Base-by-base conservation (phyloP, 2,888 invertebrate genomes). In the Odontocerum albicorne region DNA sequence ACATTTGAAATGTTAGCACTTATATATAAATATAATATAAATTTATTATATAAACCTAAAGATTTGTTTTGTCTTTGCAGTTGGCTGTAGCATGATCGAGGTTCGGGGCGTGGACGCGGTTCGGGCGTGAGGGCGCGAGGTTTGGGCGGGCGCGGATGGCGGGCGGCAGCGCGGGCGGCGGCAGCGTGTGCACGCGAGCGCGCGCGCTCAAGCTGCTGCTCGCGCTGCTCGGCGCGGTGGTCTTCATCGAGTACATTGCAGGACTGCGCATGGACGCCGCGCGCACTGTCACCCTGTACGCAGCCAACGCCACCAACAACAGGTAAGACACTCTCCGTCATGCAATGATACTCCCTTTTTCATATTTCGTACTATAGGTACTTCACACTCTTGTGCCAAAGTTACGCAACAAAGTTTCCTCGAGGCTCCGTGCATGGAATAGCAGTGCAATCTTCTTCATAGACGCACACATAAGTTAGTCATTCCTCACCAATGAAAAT, bases 181-280 rank as follows among this genome's bases (percentile, higher is more conserved):
- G 42, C 13, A 33, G 46, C 16, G 42, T 33, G 40, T 60, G 56
- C 42, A 45, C 56, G 22, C 54, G 49, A 21, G 49, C 57, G 16
- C 56, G 53, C 31, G 6, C 50, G 21, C 40, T 60, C 43, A 60
- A 60, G 49, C 33, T 57, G 46, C 49, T 60, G 16, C 43, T 60
- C 32, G 40, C 31, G 10, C 22, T 57, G 35, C 38, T 57, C 49
- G 51, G 27, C 2, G 38, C 47, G 15, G 50, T 57, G 17, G 43
- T 60, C 16, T 52, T 54, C 40, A 31, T 40, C 19, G 54, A 60
- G 31, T 60, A 60, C 54, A 38, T 57, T 8, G 31, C 46, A 15
- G 55, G 54, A 10, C 46, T 56, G 20, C 51, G 51, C 21, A 45
- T 46, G 56, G 47, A 57, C 15, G 42, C 21, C 8, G 45, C 47